Base-by-base conservation (phyloP, 2,797 vertebrate genomes). In the Pelodytes ibericus region DNA sequence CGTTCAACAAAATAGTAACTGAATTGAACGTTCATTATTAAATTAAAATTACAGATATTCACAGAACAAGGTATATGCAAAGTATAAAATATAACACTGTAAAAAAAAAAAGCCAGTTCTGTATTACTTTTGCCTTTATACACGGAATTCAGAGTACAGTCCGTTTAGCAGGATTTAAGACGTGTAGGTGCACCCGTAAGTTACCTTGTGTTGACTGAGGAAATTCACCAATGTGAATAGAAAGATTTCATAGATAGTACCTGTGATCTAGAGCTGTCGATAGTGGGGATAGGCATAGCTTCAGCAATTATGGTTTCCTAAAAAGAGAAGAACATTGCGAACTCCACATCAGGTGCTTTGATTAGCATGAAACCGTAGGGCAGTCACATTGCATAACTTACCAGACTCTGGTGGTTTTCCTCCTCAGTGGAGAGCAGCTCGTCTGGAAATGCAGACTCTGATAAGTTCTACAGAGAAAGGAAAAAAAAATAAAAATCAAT, bases 181-280 rank as follows among this genome's bases (percentile, higher is more conserved):
- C 13, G 24, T 5, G 5, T 49, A 60, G 57, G 60, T 78, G 26
- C 71, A 67, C 20, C 36, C 78, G 11, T 4, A 71, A 47, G 31
- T 77, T 63, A 81, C 27, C 60, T 64, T 73, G 20, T 64, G 51
- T 57, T 16, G 60, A 26, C 9, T 56, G 49, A 58, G 61, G 44
- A 63, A 67, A 31, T 29, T 72, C 69, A 66, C 39, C 75, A 77
- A 16, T 71, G 24, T 10, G 2, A 81, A 75, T 3, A 81, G 4
- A 63, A 56, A 79, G 30, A 29, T 49, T 81, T 31, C 69, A 64
- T 71, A 78, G 56, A 39, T 64, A 80, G 81, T 94, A 98, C 97
- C 95, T 97, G 95, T 87, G 93, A 90, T 86, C 96, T 94, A 79
- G 93, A 89, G 68, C 92, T 92, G 86, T 92, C 94, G 36, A 94